These are phyloP conservation scores for Drosophila fuyamai DNA, from an alignment of 1,140 invertebrate genomes.

Conservation along the genomic window DNA sequence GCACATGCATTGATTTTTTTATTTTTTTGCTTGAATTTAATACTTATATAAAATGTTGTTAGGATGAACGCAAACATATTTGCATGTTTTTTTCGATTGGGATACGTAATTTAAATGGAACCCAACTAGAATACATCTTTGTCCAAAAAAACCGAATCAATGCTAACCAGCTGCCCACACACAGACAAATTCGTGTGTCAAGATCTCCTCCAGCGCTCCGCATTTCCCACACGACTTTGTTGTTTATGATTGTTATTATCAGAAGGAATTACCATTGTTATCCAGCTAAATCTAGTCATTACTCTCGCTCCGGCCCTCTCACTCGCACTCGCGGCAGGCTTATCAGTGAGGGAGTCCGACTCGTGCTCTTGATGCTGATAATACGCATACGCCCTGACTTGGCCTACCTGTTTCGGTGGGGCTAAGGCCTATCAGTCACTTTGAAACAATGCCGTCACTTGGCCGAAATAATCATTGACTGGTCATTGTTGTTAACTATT, in stretches of 20 bases:
- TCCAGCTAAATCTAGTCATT: conserved; percentile 77
- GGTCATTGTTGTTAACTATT: conserved; percentile 36
- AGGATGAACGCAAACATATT: no score
- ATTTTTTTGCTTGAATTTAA: no score
- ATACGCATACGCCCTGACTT: conserved; percentile 30
- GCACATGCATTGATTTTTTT: no score
- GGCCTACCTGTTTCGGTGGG: conserved; percentile 16
- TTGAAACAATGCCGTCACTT: conserved; percentile 57
- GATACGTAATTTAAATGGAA: conserved; percentile 8
- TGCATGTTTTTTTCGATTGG: background rate
- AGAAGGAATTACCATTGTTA: conserved; percentile 78
- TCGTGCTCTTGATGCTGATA: conserved; percentile 62
- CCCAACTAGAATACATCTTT: conserved; percentile 8
- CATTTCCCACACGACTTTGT: conserved; percentile 32
- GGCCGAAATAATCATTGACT: conserved; percentile 59
- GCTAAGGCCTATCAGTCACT: conserved; percentile 54
- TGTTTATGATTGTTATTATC: conserved; percentile 76
- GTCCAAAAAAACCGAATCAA: background rate
- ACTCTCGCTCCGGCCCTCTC: conserved; percentile 45
- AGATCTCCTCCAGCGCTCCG: background rate
- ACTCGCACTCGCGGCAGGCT: conserved; percentile 5
- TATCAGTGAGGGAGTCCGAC: conserved; percentile 25
- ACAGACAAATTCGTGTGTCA: background rate
- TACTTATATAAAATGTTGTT: no score
- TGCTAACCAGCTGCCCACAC: conserved; percentile 37